These are phyloP conservation scores for Mormyrops boulengeri DNA, from an alignment of 2,797 vertebrate genomes.

Conservation along the genomic window DNA sequence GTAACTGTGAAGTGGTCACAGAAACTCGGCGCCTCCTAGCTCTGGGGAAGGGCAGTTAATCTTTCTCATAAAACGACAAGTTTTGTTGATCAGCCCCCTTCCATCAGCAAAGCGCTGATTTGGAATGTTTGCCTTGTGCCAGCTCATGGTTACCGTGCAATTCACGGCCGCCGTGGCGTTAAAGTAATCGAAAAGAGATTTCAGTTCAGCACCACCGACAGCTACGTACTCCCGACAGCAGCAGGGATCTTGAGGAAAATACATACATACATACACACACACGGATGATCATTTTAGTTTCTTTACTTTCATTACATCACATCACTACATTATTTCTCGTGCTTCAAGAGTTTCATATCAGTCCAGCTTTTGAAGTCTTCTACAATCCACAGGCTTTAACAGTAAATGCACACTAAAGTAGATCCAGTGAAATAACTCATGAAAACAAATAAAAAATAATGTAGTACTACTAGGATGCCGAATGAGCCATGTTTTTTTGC, in stretches of 20 bases:
- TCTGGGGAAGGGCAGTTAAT: conserved; percentile 26
- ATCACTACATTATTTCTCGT: neutral
- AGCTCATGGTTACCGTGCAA: conserved; percentile 31
- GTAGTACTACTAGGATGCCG: neutral
- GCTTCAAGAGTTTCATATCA: neutral
- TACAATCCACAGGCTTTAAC: neutral
- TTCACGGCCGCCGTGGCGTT: conserved; percentile 2
- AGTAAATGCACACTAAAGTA: neutral
- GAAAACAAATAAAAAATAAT: neutral
- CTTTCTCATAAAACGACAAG: conserved; percentile 35
- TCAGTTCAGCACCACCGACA: conserved; percentile 57
- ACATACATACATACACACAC: neutral
- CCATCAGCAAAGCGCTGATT: conserved; percentile 1
- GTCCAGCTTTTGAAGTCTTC: neutral
- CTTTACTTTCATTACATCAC: neutral
- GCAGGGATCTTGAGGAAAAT: neutral
- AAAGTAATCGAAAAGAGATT: neutral
- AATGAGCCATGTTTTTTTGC: neutral
- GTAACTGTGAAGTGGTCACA: conserved; percentile 42
- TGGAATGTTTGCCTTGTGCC: conserved; percentile 19
- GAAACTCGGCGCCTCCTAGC: conserved; percentile 21
- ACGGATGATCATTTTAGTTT: neutral
- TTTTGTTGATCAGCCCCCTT: conserved; percentile 33
- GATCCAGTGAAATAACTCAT: neutral
- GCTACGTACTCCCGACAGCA: conserved; percentile 21